Base-by-base conservation (phyloP, 92 coral and sea anemone genomes). In the Bergia puertoricense region DNA sequence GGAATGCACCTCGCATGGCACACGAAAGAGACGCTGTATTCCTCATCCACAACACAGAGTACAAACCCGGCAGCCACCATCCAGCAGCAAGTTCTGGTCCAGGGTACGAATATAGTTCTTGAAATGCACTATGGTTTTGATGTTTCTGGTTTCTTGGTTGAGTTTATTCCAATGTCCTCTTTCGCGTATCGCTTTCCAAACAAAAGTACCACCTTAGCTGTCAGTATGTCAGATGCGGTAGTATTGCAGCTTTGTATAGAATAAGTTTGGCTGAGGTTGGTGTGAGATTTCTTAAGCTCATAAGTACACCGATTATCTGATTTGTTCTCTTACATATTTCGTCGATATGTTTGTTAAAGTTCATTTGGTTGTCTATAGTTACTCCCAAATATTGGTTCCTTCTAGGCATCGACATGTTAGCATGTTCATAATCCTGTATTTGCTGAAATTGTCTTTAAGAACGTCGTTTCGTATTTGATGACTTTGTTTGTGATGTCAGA, bases 271-370 rank as follows among this genome's bases (percentile, higher is more conserved):
- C 8, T 46, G 51, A 46, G 51, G 8, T 46, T 46, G 8, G 51
- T 46, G 8, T 46, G 5, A n/a, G 30, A 18, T 13, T n/a, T 4
- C 71, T 66, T n/a, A 66, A 8, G 6, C 71, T 20, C 1, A 66
- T 66, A 66, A 20, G 71, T 16, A 14, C 16, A 1, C 36, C 71
- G 71, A 18, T 18, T 66, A 14, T 46, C 8, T 66, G 14, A 66
- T n/a, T 66, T 66, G 71, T n/a, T 66, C 71, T 66, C 71, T 65
- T 65, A 20, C 71, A 66, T 66, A 66, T 66, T 14, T 66, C 71
- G 71, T 66, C 16, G 16, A 66, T 66, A 65, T 66, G 16, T 66
- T 66, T 18, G 74, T 68, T n/a, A 36, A 68, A 68, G n/a, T 68
- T 68, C 74, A 68, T 68, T n/a, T 6, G 74, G 74, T 14, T 68